Base-by-base conservation (phyloP, 2,113 vertebrate species). In the Rhipidura dahli region DNA sequence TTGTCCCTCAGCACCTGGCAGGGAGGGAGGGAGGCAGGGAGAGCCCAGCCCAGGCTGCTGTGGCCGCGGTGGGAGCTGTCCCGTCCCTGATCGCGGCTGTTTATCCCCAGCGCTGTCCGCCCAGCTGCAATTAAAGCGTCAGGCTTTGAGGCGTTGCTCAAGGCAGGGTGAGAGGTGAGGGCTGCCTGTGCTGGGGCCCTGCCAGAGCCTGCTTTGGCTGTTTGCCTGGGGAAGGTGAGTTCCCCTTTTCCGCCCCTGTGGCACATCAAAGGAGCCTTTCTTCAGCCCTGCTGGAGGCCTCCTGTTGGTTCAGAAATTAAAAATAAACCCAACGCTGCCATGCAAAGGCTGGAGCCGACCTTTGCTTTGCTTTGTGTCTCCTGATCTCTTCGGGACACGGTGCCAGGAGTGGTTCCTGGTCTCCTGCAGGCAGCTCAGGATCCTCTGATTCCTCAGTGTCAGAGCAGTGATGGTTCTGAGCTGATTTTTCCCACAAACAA, bases 81-180 rank as follows among this genome's bases (percentile, higher is more conserved):
- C 19, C 10, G 2, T 6, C 26, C 7, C 2, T 10, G 33, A 14
- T 42, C 15, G 24, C 10, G 1, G 33, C 4, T 6, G 44, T 15
- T 49, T 2, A 2, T 8, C 24, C 65, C 0, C 60, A 5, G 50
- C 37, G 56, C 49, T 95, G 85, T 86, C 93, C 75, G 3, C 92
- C 92, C 92, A 90, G 53, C 3, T 37, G 71, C 82, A 86, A 94
- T 96, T 85, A 94, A 47, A 33, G 6, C 35, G 24, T 94, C 82
- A 83, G 31, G 24, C 11, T 44, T 49, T 19, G 45, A 40, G 12
- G 15, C 64, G 63, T 96, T 95, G 83, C 93, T 81, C 85, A 94
- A 93, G 1, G 39, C 40, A 19, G 87, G n/a, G 18, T 64, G 85
- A 44, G 79, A 75, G 59, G 4, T 71, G 4, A 85, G 64, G 20